phyloP scores from a whole-genome alignment of 2,113 vertebrate genomes.

The Pagrus major region DNA sequence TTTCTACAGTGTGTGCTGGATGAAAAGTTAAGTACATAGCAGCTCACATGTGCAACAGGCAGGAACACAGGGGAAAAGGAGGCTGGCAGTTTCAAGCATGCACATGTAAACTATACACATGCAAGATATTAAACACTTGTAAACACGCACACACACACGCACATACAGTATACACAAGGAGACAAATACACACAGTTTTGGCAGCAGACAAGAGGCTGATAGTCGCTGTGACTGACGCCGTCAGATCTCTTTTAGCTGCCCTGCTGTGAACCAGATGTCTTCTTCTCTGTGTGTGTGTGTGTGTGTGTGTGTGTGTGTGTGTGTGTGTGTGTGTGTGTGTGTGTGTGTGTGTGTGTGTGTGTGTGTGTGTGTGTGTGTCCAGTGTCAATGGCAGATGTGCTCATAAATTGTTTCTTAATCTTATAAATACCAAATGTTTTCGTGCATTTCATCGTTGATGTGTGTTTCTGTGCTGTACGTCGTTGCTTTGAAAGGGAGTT shows the following conservation, averaged over 20 bases:
- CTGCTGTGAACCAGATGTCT: constrained; percentile 52
- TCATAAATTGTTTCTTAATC: constrained; percentile 2
- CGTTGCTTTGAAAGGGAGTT: constrained; percentile 14
- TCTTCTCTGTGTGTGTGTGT: background rate
- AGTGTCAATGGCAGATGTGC: constrained; percentile 41
- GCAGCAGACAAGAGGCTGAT: constrained; percentile 10
- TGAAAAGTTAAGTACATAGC: constrained; percentile 34
- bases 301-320: background rate
- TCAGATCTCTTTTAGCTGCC: constrained; percentile 17
- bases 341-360: background rate
- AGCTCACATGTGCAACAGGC: background rate
- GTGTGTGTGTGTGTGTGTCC: background rate
- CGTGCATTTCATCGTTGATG: background rate
- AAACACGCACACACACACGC: constrained; percentile 27
- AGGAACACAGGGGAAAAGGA: constrained; percentile 15
- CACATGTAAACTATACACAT: constrained; percentile 15
- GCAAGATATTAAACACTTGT: too few species aligned
- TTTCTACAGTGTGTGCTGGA: constrained; percentile 19
- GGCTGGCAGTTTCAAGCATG: constrained; percentile 5
- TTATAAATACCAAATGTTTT: constrained; percentile 11
- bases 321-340: constrained; percentile 5
- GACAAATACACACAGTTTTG: constrained; percentile 21
- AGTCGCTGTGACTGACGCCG: constrained; percentile 7
- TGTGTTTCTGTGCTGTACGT: background rate
- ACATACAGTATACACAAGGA: constrained; percentile 5